Evolutionary conservation across 2,113 vertebrate genomes (phyloP).

Genomic region (Cyanoliseus patagonus): DNA sequence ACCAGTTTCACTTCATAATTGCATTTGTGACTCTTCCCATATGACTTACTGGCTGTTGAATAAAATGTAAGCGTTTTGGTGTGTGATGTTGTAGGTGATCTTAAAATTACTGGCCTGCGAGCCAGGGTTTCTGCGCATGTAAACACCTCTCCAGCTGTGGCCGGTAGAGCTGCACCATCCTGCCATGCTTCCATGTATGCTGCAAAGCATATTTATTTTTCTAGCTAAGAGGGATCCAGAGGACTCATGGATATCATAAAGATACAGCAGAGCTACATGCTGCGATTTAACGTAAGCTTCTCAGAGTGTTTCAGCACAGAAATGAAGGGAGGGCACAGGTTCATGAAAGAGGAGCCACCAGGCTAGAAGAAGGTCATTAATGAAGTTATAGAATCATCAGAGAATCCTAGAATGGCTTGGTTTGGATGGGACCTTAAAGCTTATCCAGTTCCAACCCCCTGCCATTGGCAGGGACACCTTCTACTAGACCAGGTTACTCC

Average conservation of each 20-base stretch:
- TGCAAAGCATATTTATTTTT: background rate
- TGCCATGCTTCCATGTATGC: background rate
- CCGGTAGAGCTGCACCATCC: background rate
- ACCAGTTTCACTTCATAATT: background rate
- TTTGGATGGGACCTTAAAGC: background rate
- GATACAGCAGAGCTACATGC: background rate
- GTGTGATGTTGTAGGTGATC: background rate
- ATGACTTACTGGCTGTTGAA: background rate
- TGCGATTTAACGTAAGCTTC: background rate
- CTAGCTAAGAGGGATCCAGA: fast-evolving
- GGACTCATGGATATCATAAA: fast-evolving
- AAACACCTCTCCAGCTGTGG: background rate
- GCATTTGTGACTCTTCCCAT: background rate
- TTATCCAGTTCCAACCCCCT: background rate
- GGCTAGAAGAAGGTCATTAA: background rate
- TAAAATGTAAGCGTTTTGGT: background rate
- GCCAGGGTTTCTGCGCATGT: background rate
- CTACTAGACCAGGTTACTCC: background rate
- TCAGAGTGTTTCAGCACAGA: fast-evolving
- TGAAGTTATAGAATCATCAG: background rate
- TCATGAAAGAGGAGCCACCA: background rate
- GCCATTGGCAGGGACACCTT: background rate
- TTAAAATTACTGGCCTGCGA: background rate
- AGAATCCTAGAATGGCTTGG: background rate
- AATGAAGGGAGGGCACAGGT: background rate